Evolutionary conservation across 2,797 vertebrate genomes (phyloP).

Genomic region (Gymnoscopelus microlampas): DNA sequence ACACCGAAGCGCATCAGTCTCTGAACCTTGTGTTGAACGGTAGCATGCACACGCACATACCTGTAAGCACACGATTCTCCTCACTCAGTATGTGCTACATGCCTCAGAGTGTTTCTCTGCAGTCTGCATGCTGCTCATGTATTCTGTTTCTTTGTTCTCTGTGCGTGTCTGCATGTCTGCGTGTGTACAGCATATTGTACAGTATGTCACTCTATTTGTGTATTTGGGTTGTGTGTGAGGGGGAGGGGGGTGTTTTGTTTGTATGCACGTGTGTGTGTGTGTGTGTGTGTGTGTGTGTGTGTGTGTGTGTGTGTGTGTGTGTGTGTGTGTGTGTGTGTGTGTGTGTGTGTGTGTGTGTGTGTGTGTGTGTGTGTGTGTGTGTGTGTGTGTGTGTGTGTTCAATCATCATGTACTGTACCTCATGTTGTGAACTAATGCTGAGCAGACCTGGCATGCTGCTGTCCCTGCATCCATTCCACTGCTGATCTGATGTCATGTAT

Average conservation of each 20-base stretch:
- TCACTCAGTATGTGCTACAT: conserved; percentile 42
- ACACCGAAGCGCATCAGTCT: conserved; percentile 51
- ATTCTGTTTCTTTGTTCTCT: conserved; percentile 17
- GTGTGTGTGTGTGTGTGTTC: conserved; percentile 15
- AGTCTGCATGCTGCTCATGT: conserved; percentile 40
- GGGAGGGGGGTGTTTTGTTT: too few relatives aligned
- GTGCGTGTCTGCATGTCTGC: background rate
- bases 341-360: conserved; percentile 7
- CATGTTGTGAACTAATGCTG: background rate
- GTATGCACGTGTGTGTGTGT: background rate
- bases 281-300: background rate
- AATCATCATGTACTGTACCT: too few relatives aligned
- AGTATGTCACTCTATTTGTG: too few relatives aligned
- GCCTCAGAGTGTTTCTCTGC: conserved; percentile 41
- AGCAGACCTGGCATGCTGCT: conserved; percentile 34
- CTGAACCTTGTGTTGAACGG: conserved; percentile 39
- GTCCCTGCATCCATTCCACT: background rate
- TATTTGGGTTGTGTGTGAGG: too few relatives aligned
- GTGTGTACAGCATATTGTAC: too few relatives aligned
- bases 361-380: background rate
- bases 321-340: conserved; percentile 1
- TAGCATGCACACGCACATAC: conserved; percentile 17
- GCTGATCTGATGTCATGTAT: conserved; percentile 10
- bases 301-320: background rate
- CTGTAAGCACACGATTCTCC: conserved; percentile 12